Evolutionary conservation across 2,888 invertebrate genomes (phyloP).

Genomic region (Heteromurus nitidus): DNA sequence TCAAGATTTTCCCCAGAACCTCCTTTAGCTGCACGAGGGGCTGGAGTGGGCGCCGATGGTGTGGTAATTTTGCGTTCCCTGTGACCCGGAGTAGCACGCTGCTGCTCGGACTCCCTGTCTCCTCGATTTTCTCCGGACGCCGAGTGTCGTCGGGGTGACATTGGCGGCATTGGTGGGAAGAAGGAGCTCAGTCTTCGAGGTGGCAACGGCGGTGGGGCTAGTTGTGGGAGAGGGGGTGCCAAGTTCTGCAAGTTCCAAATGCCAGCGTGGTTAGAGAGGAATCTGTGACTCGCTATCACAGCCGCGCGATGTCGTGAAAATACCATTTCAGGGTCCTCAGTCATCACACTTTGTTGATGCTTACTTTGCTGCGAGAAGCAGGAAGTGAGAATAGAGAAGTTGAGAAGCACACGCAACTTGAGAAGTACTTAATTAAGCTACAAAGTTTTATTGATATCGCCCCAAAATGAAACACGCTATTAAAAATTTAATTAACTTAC

Average conservation of each 20-base stretch:
- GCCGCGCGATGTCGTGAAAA: constrained; percentile 59
- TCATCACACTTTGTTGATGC: background rate
- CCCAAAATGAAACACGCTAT: background rate
- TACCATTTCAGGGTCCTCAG: constrained; percentile 45
- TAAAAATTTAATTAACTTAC: constrained; percentile 1
- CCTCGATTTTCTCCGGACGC: background rate
- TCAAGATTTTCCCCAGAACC: background rate
- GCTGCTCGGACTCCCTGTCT: background rate
- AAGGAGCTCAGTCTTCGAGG: constrained; percentile 38
- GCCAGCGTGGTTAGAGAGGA: constrained; percentile 33
- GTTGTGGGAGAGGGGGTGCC: constrained; percentile 44
- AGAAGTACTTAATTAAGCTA: too few relatives aligned
- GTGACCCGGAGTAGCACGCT: background rate
- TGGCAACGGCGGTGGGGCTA: constrained; percentile 37
- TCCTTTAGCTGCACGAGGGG: background rate
- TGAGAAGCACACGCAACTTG: too few relatives aligned
- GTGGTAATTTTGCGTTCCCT: background rate
- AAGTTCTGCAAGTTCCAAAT: constrained; percentile 47
- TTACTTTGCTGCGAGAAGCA: background rate
- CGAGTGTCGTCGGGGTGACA: constrained; percentile 2
- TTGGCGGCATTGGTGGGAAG: constrained; percentile 56
- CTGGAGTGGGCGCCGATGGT: background rate
- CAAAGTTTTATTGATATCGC: too few relatives aligned
- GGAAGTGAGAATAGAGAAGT: too few relatives aligned
- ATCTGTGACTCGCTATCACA: constrained; percentile 55